Evolutionary conservation across 2,888 invertebrate species (phyloP), one percentile per base, ranked within the genome.

Genomic region (Habroteleia sp.): DNA sequence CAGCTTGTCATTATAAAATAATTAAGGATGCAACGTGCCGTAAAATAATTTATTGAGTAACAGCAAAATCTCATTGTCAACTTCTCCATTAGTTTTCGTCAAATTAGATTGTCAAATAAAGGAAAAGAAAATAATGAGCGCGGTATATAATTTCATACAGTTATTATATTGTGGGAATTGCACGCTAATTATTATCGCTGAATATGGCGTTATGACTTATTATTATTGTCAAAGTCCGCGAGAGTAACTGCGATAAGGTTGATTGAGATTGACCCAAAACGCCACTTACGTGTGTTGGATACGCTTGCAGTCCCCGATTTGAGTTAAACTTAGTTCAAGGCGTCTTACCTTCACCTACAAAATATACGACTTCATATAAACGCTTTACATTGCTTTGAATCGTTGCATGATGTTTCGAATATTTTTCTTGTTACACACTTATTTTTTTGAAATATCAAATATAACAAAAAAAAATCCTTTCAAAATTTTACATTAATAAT

Each of bases 181-280:
- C 52, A 7, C 29, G 50, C 44, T 58, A 77, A 63, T 77, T 60
- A 52, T 65, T 60, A 37, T 35, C 50, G 62, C 63, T 58, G 11
- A 37, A 72, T 71, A 56, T 46, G 75, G 50, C 37, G 17, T 52
- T 73, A 48, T 54, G 74, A 41, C 76, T 74, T 71, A 76, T 75
- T 76, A 74, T 63, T 74, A 58, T 62, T 56, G 69, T 66, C 65
- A 66, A 74, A 75, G 74, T 76, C 50, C 37, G 20, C 54, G 52
- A 76, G 63, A 81, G 78, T 77, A 78, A 78, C 80, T 75, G 80
- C 76, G 37, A 54, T 14, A 31, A 68, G 37, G 71, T 56, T 75
- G 79, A 79, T 76, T 77, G 74, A 79, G 69, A 69, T 68, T 74
- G 72, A 79, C 72, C 58, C 73, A 77, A 74, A 74, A 79, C 65